phyloP scores from a whole-genome alignment of 1,140 invertebrate species.

The Tetranychus urticae region DNA sequence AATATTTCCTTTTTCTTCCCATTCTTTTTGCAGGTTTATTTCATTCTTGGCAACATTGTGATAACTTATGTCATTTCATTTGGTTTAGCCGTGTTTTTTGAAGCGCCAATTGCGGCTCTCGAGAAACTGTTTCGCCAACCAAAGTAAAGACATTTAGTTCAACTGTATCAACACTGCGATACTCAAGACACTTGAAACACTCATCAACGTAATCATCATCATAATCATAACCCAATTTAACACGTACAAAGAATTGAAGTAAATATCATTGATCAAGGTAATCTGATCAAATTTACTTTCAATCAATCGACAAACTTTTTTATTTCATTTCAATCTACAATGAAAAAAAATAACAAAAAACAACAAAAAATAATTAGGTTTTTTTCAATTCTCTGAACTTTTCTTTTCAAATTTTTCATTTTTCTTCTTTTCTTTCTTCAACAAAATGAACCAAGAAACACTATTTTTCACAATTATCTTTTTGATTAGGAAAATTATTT shows the following conservation, averaged over 20 bases:
- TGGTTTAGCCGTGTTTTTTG: conserved; percentile 19
- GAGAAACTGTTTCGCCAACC: conserved; percentile 15
- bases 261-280: not conserved
- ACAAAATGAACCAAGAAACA: too few relatives aligned
- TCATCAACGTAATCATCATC: not conserved
- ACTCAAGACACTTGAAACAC: too few relatives aligned
- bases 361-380: too few relatives aligned
- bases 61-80: conserved; percentile 17
- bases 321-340: not conserved
- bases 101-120: conserved; percentile 19
- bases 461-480: too few relatives aligned
- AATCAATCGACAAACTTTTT: not conserved
- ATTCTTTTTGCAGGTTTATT: conserved; percentile 13
- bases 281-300: not conserved
- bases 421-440: too few relatives aligned
- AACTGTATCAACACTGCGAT: not conserved
- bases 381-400: too few relatives aligned
- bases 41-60: conserved; percentile 17
- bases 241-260: not conserved
- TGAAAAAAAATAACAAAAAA: not conserved
- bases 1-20: conserved; percentile 5
- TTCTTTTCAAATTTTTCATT: too few relatives aligned
- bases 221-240: not conserved
- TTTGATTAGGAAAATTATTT: too few relatives aligned
- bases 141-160: not conserved